Conservation (phyloP, 1,140 invertebrate genomes). For the Drosophila pectinifera region DNA sequence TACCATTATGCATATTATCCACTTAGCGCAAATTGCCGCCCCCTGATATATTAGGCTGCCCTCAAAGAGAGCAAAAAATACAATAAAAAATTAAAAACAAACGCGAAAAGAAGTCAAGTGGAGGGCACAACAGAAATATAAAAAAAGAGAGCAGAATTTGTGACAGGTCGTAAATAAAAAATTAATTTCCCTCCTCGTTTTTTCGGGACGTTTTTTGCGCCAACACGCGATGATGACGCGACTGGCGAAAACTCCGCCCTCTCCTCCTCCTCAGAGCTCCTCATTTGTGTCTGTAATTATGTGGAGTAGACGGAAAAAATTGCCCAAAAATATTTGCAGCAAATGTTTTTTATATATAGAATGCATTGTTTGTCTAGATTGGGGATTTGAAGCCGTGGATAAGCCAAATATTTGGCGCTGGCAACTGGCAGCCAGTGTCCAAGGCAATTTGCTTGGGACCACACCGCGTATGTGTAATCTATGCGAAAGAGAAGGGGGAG, state of each 20-base stretch:
- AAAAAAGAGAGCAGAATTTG: constrained; percentile 69
- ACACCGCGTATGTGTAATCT: constrained; percentile 74
- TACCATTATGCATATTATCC: constrained; percentile 81
- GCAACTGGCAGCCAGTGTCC: constrained; percentile 21
- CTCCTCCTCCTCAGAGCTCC: constrained; percentile 22
- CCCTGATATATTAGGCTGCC: constrained; percentile 73
- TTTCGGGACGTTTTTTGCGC: constrained; percentile 16
- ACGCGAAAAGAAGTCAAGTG: constrained; percentile 54
- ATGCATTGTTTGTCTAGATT: constrained; percentile 48
- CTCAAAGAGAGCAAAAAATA: constrained; percentile 12
- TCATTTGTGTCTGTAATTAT: constrained; percentile 70
- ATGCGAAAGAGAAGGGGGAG: constrained; percentile 44
- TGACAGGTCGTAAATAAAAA: constrained; percentile 83
- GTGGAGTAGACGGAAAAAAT: constrained; percentile 64
- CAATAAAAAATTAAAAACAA: constrained; percentile 50
- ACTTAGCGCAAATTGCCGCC: constrained; percentile 80
- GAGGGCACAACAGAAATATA: constrained; percentile 23
- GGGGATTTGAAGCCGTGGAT: constrained; percentile 37
- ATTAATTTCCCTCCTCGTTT: constrained; percentile 65
- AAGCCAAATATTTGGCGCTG: constrained; percentile 52
- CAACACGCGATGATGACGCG: constrained; percentile 73
- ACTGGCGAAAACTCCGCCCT: constrained; percentile 32
- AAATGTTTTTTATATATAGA: constrained; percentile 53
- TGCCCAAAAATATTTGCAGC: constrained; percentile 71
- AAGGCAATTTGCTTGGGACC: constrained; percentile 53